Percentiles rank a stretch among this genome's conserved stretches.
phyloP scores from a whole-genome alignment of 1,140 invertebrate genomes.

The Heterodera schachtii region DNA sequence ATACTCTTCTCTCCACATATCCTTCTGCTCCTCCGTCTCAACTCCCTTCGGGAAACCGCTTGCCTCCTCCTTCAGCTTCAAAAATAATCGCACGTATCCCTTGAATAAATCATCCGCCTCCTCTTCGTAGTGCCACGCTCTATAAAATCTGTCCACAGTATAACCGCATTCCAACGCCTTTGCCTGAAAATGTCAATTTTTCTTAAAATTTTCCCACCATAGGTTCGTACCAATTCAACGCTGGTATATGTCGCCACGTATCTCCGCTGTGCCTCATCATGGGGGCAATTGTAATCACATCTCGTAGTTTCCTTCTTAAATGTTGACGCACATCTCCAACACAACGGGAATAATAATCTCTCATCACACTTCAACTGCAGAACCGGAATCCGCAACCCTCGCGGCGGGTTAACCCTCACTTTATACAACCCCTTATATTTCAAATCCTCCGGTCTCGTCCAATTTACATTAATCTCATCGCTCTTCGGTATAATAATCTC shows the following conservation, averaged over 20 bases:
- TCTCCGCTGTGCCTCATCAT: not conserved
- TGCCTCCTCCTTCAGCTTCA: not conserved
- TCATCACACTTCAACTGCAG: constrained; percentile 1
- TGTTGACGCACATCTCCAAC: not conserved
- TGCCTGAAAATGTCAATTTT: not conserved
- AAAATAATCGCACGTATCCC: not conserved
- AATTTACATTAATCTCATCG: not conserved
- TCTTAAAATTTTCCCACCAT: no score
- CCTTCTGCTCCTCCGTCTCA: not conserved
- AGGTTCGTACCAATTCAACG: not conserved
- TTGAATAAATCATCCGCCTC: not conserved
- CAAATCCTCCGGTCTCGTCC: not conserved
- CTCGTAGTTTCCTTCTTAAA: not conserved
- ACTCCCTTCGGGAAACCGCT: not conserved
- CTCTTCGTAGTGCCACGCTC: not conserved
- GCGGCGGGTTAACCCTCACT: not conserved
- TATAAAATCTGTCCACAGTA: not conserved
- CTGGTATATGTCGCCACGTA: not conserved
- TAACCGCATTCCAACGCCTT: constrained; percentile 8
- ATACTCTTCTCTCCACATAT: not conserved
- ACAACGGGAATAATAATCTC: not conserved
- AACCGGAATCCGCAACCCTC: not conserved
- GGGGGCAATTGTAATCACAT: not conserved
- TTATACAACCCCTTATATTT: not conserved
- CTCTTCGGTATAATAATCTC: not conserved